Conservation (phyloP, 2,888 invertebrate genomes). For the Clunio marinus region DNA sequence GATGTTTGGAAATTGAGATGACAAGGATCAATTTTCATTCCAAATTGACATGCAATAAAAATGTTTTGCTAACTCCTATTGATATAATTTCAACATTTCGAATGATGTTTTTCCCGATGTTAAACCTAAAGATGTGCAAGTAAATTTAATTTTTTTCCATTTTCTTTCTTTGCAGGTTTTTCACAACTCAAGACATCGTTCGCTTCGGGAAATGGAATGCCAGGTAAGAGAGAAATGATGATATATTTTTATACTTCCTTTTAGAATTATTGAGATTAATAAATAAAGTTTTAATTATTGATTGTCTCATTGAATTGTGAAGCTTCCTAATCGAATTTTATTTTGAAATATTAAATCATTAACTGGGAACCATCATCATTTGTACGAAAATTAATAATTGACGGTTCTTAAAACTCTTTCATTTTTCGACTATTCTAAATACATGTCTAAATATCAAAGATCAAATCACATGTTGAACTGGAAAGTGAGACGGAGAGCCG, state of each 20-base stretch:
- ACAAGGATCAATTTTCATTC: constrained; percentile 27
- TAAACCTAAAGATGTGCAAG: not conserved
- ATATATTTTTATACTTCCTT: not conserved
- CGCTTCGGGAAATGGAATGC: constrained; percentile 45
- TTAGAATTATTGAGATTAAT: not conserved
- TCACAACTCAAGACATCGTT: constrained; percentile 49
- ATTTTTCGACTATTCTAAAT: not conserved
- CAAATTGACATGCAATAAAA: too few species aligned
- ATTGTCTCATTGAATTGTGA: not conserved
- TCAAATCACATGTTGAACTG: constrained; percentile 19
- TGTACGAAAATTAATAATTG: not conserved
- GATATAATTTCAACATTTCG: too few species aligned
- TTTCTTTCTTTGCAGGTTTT: constrained; percentile 45
- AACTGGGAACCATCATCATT: constrained; percentile 13
- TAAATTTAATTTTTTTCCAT: constrained; percentile 39
- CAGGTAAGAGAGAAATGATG: constrained; percentile 45
- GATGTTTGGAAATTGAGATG: constrained; percentile 21
- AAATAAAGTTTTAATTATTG: not conserved
- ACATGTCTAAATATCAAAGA: not conserved
- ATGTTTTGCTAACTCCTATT: too few species aligned
- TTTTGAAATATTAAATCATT: not conserved
- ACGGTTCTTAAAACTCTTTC: not conserved
- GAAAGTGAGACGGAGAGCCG: not conserved
- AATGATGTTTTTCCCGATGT: not conserved
- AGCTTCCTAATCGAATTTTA: not conserved